Base-by-base conservation (phyloP, 2,797 vertebrate genomes). In the Tympanoctomys barrerae region DNA sequence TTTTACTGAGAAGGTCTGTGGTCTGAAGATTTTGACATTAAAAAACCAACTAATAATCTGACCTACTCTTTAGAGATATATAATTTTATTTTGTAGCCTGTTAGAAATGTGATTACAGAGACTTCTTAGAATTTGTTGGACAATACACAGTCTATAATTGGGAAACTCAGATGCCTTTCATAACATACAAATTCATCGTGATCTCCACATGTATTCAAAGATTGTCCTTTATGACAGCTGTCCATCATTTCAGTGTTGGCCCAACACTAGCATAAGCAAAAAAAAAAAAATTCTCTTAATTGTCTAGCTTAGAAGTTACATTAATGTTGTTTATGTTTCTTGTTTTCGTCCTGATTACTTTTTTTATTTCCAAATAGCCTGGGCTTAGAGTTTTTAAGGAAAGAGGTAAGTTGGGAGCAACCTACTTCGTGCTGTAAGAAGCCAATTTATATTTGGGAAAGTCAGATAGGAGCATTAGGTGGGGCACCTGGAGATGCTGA, bases 381-480 rank as follows among this genome's bases (percentile, higher is more conserved):
- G 0, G 10, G 86, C 28, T 93, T 94, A 89, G 87, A 62, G 31
- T 97, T 97, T 78, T 16, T 19, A 1, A 11, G 87, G 64, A 97
- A 26, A 92, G 59, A 92, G 97, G 57, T 57, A 54, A 61, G 79
- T 96, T 94, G 91, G 93, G 93, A 96, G 57, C 54, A 97, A 85
- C 92, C 83, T 84, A 91, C 54, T 84, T 94, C 59, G 61, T 87
- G 90, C 94, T 66, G 78, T 68, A 77, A 52, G 62, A 75, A 94
- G 59, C 19, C 31, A 0, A 0, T 95, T 70, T 66, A 21, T 10
- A 64, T 59, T 19, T 66, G 31, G 86, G 16, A 80, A 39, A 57
- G 33, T 42, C 28, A n/a, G 57, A 61, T 70, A 31, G 18, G 28
- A 62, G 21, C 33, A 5, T 36, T 39, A 39, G 18, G 5, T 78